A percentile compares a stretch with the other conserved stretches of the same genome.
Evolutionary conservation across 2,113 vertebrate species (phyloP).

Genomic region (Thunnus maccoyii): DNA sequence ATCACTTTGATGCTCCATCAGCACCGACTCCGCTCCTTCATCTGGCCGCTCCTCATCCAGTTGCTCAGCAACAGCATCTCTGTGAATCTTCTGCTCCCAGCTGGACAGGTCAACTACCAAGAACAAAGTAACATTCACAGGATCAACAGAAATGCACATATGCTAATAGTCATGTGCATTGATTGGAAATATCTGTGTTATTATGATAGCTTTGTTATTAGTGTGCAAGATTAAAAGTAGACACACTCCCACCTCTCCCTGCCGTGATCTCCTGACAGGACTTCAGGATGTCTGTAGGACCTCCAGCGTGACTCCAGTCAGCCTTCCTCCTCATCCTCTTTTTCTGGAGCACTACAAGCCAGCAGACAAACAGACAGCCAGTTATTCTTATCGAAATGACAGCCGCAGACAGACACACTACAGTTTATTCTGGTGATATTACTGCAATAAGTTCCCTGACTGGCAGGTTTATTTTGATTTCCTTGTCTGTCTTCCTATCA

Average conservation of each 20-base stretch:
- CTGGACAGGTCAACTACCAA: slow-evolving; percentile 90
- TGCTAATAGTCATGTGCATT: not conserved
- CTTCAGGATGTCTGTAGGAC: slow-evolving; percentile 89
- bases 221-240: not conserved
- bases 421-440: slow-evolving; percentile 13
- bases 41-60: slow-evolving; percentile 83
- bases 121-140: slow-evolving; percentile 7
- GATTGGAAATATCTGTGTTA: not conserved
- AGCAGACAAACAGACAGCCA: not conserved
- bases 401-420: not conserved
- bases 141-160: not conserved
- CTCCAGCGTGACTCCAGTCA: slow-evolving; percentile 88
- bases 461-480: slow-evolving; percentile 11
- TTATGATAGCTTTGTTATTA: not conserved
- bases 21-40: slow-evolving; percentile 80
- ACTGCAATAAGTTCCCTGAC: not conserved
- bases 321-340: slow-evolving; percentile 85
- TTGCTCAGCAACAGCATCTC: slow-evolving; percentile 81
- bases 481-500: not conserved
- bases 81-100: slow-evolving; percentile 93
- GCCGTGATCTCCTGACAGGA: slow-evolving; percentile 90
- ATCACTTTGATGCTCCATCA: slow-evolving; percentile 89
- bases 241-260: slow-evolving; percentile 85
- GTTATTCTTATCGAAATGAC: slow-evolving; percentile 11
- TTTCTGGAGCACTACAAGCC: slow-evolving; percentile 88